Percentiles rank a stretch among this genome's conserved stretches.
Conservation (phyloP, 2,113 vertebrate genomes). For the Capra hircus region DNA sequence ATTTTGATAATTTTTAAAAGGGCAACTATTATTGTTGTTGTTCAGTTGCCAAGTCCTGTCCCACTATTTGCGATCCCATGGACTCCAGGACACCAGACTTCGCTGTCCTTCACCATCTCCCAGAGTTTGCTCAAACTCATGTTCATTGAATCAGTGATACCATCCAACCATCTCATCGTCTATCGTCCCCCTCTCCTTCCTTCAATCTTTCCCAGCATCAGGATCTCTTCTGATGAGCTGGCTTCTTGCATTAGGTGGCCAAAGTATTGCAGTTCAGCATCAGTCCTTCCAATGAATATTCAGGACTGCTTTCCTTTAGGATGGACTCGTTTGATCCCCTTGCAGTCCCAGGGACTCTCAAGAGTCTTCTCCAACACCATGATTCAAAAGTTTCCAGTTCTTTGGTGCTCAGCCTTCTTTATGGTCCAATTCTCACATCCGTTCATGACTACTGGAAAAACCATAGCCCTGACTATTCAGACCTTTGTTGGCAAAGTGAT, state of each 20-base stretch:
- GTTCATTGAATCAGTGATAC: background rate
- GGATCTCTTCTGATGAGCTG: background rate
- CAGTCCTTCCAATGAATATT: background rate
- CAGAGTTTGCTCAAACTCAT: background rate
- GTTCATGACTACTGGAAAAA: background rate
- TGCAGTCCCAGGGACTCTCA: background rate
- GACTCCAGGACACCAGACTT: background rate
- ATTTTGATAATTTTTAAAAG: background rate
- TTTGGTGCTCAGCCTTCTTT: background rate
- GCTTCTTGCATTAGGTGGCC: background rate
- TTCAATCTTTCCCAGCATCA: background rate
- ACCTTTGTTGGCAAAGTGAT: background rate
- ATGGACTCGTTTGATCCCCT: background rate
- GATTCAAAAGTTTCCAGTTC: background rate
- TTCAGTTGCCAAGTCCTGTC: background rate
- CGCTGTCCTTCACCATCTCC: background rate
- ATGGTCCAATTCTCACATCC: background rate
- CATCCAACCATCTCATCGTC: background rate
- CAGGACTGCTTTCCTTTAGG: background rate
- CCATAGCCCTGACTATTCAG: background rate
- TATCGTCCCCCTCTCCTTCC: background rate
- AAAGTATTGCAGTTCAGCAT: background rate
- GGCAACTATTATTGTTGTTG: background rate
- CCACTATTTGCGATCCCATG: background rate
- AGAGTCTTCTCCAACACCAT: background rate